phyloP scores from a whole-genome alignment of 2,113 vertebrate genomes.

The Tenebrosternarchus preto region DNA sequence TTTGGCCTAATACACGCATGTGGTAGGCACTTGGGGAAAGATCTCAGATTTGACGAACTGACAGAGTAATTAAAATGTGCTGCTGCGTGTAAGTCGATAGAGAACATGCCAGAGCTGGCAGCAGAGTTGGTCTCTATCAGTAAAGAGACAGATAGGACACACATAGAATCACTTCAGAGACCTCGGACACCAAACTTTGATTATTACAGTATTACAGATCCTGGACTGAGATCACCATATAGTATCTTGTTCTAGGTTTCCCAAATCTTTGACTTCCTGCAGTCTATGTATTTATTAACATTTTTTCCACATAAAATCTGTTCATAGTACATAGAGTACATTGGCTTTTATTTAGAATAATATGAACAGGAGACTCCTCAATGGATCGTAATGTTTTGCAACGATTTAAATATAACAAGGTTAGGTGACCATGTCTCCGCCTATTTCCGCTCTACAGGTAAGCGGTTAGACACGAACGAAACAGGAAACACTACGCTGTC shows the following conservation, averaged over 20 bases:
- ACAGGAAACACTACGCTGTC: not conserved
- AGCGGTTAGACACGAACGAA: slow-evolving; percentile 10
- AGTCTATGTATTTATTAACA: no score
- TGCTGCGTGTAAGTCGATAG: not conserved
- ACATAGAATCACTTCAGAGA: not conserved
- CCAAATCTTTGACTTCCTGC: no score
- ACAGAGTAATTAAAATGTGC: not conserved
- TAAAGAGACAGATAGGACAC: not conserved
- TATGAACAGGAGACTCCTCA: no score
- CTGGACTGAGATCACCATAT: not conserved
- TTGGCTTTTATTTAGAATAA: no score
- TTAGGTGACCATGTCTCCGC: slow-evolving; percentile 1
- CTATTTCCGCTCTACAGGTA: slow-evolving; percentile 54
- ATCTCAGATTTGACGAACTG: not conserved
- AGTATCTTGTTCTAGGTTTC: no score
- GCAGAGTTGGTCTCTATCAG: not conserved
- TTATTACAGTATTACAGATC: not conserved
- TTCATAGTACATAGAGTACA: no score
- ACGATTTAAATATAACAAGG: not conserved
- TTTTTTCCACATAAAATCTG: no score
- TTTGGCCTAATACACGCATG: not conserved
- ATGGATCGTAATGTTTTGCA: no score
- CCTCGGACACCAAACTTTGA: not conserved
- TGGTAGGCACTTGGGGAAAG: not conserved
- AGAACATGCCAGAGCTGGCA: not conserved